phyloP scores from a whole-genome alignment of 2,113 vertebrate genomes.

The Pomatorhinus ruficollis region DNA sequence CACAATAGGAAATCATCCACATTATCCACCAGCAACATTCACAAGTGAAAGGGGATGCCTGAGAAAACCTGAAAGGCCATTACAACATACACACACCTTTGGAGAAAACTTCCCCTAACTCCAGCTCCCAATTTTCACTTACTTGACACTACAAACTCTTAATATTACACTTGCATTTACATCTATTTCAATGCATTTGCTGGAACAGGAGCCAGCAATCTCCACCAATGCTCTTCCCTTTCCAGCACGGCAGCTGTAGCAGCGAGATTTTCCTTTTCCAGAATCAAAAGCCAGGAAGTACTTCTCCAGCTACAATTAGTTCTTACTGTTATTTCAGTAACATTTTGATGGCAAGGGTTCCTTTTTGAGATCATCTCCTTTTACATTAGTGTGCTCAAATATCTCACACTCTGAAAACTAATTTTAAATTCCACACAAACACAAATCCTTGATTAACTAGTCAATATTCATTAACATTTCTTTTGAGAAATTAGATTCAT shows the following conservation, averaged over 20 bases:
- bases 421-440: not conserved
- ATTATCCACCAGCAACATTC: not conserved
- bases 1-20: not conserved
- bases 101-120: not conserved
- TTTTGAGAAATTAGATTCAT: not conserved
- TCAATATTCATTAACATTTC: not conserved
- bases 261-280: not conserved
- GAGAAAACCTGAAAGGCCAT: not conserved
- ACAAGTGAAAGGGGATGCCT: not conserved
- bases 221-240: not conserved
- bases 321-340: not conserved
- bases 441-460: not conserved
- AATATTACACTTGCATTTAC: not conserved
- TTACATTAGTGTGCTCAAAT: not conserved
- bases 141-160: not conserved
- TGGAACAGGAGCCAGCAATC: not conserved
- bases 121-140: not conserved
- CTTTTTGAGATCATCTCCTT: not conserved
- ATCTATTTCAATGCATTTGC: not conserved
- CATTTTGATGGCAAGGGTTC: not conserved
- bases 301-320: not conserved
- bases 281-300: not conserved
- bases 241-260: not conserved
- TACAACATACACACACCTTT: not conserved
- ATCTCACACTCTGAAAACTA: not conserved